phyloP scores from a whole-genome alignment of 1,140 invertebrate species.

The Aphaenogaster floridana region DNA sequence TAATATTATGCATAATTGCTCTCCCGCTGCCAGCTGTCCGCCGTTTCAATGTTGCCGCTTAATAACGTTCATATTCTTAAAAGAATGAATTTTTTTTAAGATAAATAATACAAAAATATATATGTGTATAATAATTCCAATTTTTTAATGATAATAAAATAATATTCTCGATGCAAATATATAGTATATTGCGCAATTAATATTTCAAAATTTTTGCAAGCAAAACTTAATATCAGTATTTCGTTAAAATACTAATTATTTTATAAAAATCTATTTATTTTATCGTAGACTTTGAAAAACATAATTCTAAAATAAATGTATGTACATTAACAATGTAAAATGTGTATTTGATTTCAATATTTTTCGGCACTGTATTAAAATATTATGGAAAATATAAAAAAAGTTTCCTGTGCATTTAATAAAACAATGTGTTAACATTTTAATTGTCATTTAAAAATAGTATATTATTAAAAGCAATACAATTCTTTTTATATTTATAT shows the following conservation, averaged over 20 bases:
- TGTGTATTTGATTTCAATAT: background rate
- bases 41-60: conserved; percentile 57
- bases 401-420: background rate
- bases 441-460: background rate
- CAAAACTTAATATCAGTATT: background rate
- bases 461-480: background rate
- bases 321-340: background rate
- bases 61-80: background rate
- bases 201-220: background rate
- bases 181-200: background rate
- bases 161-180: background rate
- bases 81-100: background rate
- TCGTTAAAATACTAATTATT: background rate
- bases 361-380: background rate
- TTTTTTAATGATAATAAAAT: background rate
- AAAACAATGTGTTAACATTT: background rate
- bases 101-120: background rate
- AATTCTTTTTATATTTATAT: background rate
- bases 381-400: background rate
- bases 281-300: background rate
- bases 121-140: background rate
- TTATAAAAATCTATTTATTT: background rate
- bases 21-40: conserved; percentile 75
- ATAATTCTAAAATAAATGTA: background rate
- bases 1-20: conserved; percentile 84